phyloP scores from a whole-genome alignment of 2,113 vertebrate genomes.

The Ptychochromis oligacanthus region DNA sequence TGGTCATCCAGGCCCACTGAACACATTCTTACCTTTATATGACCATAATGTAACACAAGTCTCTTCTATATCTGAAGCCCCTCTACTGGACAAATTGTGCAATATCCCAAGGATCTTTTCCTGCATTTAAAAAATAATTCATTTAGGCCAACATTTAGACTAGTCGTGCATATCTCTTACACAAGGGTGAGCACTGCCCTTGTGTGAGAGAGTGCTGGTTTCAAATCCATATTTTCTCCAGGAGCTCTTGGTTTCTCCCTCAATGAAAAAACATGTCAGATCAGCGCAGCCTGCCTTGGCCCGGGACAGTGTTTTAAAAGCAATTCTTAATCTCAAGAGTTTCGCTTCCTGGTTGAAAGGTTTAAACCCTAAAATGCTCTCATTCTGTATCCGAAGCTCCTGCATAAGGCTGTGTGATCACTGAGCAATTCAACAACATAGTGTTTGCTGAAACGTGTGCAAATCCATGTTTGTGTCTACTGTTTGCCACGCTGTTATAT shows the following conservation, averaged over 20 bases:
- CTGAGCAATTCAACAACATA: background rate
- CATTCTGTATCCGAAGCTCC: background rate
- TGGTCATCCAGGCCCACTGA: slow-evolving; percentile 1
- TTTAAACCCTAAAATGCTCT: background rate
- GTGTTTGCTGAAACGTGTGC: background rate
- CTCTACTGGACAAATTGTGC: background rate
- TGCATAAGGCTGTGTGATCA: background rate
- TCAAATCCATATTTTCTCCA: too few species aligned
- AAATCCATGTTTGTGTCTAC: background rate
- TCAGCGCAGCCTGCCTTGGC: background rate
- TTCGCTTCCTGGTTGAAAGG: background rate
- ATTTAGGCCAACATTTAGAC: background rate
- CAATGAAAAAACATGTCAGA: background rate
- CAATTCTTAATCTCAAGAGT: background rate
- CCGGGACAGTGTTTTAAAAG: background rate
- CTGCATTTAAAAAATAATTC: background rate
- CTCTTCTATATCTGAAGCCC: background rate
- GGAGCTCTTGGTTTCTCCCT: background rate
- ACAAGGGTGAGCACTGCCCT: background rate
- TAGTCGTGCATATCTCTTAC: too few species aligned
- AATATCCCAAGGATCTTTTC: background rate
- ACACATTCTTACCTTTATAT: background rate
- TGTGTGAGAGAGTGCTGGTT: too few species aligned
- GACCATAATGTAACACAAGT: background rate
- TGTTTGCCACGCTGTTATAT: background rate